phyloP scores from a whole-genome alignment of 1,140 invertebrate genomes.

The Anastrepha ludens region DNA sequence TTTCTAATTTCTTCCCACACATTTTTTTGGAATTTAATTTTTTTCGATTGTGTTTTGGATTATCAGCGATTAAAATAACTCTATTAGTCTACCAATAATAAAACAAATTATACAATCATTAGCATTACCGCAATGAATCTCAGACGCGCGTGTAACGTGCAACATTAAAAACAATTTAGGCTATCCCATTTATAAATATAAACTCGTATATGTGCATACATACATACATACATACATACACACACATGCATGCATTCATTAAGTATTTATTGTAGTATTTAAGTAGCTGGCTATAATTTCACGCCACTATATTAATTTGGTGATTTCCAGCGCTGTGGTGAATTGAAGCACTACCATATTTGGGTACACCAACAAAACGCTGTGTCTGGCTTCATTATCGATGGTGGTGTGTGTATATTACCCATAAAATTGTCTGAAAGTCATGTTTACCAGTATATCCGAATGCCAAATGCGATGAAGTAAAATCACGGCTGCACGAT shows the following conservation, averaged over 20 bases:
- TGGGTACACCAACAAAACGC: neutral
- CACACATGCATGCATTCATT: neutral
- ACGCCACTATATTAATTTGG: slow-evolving; percentile 32
- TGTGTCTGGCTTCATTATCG: neutral
- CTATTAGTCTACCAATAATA: neutral
- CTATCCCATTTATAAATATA: neutral
- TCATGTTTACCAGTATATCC: neutral
- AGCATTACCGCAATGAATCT: neutral
- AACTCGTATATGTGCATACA: neutral
- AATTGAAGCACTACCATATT: slow-evolving; percentile 41
- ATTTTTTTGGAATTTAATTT: neutral
- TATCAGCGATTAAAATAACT: slow-evolving; percentile 5
- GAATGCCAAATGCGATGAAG: neutral
- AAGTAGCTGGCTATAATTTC: slow-evolving; percentile 44
- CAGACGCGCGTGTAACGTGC: neutral
- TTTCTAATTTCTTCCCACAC: slow-evolving; percentile 39
- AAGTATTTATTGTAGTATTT: neutral
- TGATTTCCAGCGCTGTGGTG: neutral
- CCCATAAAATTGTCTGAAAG: neutral
- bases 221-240: neutral
- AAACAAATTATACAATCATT: slow-evolving; percentile 43
- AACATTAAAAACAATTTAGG: neutral
- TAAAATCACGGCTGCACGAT: slow-evolving; percentile 1
- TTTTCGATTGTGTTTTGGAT: neutral
- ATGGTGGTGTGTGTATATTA: neutral